Conservation (phyloP, 2,888 invertebrate species). For the Esperia sulphurella region DNA sequence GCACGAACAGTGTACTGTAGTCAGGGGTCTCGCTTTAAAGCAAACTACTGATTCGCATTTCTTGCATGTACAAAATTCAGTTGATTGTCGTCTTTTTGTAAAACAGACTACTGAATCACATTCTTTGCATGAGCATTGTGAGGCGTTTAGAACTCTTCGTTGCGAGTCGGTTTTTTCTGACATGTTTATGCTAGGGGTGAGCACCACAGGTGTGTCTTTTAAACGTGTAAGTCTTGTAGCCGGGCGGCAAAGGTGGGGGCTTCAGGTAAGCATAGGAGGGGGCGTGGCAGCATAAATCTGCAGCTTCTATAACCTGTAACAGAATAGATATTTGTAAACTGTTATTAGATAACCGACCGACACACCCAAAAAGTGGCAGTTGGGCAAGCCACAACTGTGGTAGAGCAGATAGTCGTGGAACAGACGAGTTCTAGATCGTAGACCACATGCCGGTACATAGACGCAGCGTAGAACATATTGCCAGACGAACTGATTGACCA, state of each 20-base stretch:
- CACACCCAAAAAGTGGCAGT: too few species aligned
- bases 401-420: too few species aligned
- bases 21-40: too few species aligned
- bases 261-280: background rate
- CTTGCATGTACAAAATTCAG: conserved; percentile 17
- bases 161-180: conserved; percentile 2
- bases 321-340: too few species aligned
- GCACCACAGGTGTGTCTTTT: conserved; percentile 23
- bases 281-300: conserved; percentile 21
- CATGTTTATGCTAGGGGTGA: background rate
- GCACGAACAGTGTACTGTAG: conserved; percentile 14
- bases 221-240: conserved; percentile 1
- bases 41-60: conserved; percentile 9
- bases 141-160: conserved; percentile 9
- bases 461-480: too few species aligned
- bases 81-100: conserved; percentile 21
- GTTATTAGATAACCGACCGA: too few species aligned
- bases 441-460: too few species aligned
- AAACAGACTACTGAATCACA: conserved; percentile 39
- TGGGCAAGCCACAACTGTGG: too few species aligned
- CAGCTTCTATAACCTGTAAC: conserved; percentile 15
- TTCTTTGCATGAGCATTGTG: conserved; percentile 39
- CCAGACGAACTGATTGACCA: too few species aligned
- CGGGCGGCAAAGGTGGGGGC: too few species aligned
- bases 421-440: too few species aligned